These are phyloP conservation scores for Channa argus DNA, from an alignment of 2,113 vertebrate species.

Conservation along the genomic window DNA sequence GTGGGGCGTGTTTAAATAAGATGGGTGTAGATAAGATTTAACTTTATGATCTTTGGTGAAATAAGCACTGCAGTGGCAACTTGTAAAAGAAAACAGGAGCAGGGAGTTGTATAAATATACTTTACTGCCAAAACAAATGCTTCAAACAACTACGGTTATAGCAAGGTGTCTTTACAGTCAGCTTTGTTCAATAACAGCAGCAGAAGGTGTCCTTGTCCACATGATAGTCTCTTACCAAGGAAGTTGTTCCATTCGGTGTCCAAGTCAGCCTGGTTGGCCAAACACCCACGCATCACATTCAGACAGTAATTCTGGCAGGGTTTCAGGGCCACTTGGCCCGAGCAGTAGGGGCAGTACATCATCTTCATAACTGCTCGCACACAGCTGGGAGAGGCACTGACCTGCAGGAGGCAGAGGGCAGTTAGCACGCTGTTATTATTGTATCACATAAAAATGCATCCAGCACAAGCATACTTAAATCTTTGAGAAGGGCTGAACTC, in stretches of 20 bases:
- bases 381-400: slow-evolving; percentile 91
- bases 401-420: slow-evolving; percentile 77
- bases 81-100: background rate
- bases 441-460: slow-evolving; percentile 21
- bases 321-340: slow-evolving; percentile 91
- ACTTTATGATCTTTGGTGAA: slow-evolving; percentile 24
- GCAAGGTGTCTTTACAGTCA: background rate
- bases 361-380: slow-evolving; percentile 92
- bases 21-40: slow-evolving; percentile 7
- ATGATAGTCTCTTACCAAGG: slow-evolving; percentile 86
- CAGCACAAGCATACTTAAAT: slow-evolving; percentile 8
- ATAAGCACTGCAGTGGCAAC: slow-evolving; percentile 9
- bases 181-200: slow-evolving; percentile 1
- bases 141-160: background rate
- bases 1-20: slow-evolving; percentile 1
- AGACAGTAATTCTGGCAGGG: slow-evolving; percentile 98
- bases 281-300: slow-evolving; percentile 95
- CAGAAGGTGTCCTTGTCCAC: slow-evolving; percentile 9
- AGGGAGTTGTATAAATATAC: slow-evolving; percentile 13
- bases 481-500: slow-evolving; percentile 31
- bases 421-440: slow-evolving; percentile 36
- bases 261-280: slow-evolving; percentile 96
- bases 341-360: slow-evolving; percentile 96
- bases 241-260: slow-evolving; percentile 97
- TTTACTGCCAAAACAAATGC: slow-evolving; percentile 36